Evolutionary conservation across 2,113 vertebrate genomes (phyloP).

Genomic region (Lophius piscatorius): DNA sequence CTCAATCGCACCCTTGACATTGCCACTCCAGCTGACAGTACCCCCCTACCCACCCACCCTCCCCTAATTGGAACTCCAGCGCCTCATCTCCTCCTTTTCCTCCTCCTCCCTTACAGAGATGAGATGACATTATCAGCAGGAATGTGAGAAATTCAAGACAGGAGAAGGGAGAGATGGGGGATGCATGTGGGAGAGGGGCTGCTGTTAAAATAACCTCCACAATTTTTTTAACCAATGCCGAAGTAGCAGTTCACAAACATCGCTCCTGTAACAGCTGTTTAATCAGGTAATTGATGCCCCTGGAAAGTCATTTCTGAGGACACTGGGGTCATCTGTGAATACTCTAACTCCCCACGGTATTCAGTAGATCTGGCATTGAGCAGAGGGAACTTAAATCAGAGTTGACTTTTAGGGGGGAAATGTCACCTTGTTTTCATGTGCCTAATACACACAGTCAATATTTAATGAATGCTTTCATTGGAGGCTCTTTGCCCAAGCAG

Average conservation of each 20-base stretch:
- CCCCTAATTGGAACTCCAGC: constrained; percentile 21
- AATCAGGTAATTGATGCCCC: constrained; percentile 13
- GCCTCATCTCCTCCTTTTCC: constrained; percentile 31
- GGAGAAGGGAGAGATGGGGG: not conserved
- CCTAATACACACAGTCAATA: constrained; percentile 60
- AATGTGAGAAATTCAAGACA: constrained; percentile 7
- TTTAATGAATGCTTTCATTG: too few relatives aligned
- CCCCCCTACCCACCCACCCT: too few relatives aligned
- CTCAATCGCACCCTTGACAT: constrained; percentile 49
- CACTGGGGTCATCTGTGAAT: constrained; percentile 27
- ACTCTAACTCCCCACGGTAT: not conserved
- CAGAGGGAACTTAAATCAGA: constrained; percentile 31
- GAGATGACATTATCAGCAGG: constrained; percentile 26
- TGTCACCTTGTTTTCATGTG: constrained; percentile 51
- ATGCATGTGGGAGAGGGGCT: too few relatives aligned
- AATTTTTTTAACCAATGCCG: too few relatives aligned
- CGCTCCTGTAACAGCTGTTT: constrained; percentile 7
- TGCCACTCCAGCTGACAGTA: constrained; percentile 32
- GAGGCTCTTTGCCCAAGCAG: constrained; percentile 25
- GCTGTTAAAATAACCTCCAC: too few relatives aligned
- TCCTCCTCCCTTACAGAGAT: constrained; percentile 37
- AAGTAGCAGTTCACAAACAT: constrained; percentile 14
- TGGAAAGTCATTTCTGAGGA: constrained; percentile 38
- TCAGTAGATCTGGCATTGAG: constrained; percentile 3
- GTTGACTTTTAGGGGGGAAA: constrained; percentile 32